A percentile compares a stretch with the other conserved stretches of the same genome.
Evolutionary conservation across 2,113 vertebrate species (phyloP).

Genomic region (Oncorhynchus mykiss): DNA sequence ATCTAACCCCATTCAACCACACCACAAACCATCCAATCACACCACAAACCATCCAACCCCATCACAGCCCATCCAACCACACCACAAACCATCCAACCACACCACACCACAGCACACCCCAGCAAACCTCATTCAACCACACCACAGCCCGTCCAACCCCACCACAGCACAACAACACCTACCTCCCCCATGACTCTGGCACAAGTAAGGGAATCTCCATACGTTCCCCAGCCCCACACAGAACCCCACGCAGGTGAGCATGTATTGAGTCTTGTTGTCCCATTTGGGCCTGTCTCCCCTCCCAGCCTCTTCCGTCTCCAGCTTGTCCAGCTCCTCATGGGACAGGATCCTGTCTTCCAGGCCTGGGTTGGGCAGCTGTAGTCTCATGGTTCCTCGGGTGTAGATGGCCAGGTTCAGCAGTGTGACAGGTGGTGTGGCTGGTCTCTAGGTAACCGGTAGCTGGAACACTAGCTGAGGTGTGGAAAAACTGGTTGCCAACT

Average conservation of each 20-base stretch:
- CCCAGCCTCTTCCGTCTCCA: constrained; percentile 74
- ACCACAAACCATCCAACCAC: too few relatives aligned
- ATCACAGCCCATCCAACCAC: too few relatives aligned
- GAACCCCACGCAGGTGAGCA: constrained; percentile 87
- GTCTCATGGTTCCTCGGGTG: constrained; percentile 40
- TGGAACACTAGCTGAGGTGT: neutral
- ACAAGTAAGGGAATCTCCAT: constrained; percentile 75
- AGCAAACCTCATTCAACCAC: too few relatives aligned
- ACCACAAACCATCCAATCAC: too few relatives aligned
- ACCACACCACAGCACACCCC: too few relatives aligned
- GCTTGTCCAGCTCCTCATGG: constrained; percentile 69
- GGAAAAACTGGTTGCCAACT: neutral
- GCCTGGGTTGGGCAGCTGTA: constrained; percentile 78
- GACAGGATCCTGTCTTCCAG: constrained; percentile 80
- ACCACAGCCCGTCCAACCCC: too few relatives aligned
- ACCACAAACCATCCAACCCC: too few relatives aligned
- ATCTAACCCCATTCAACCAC: too few relatives aligned
- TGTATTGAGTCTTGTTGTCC: constrained; percentile 63
- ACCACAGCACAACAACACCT: constrained; percentile 8
- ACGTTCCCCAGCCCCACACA: constrained; percentile 86
- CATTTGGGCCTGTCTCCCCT: constrained; percentile 81
- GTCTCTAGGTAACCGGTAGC: neutral
- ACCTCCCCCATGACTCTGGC: constrained; percentile 85
- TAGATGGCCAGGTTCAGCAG: neutral
- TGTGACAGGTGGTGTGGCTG: neutral